phyloP scores from a whole-genome alignment of 1,140 invertebrate species.

The Liolophura sinensis region DNA sequence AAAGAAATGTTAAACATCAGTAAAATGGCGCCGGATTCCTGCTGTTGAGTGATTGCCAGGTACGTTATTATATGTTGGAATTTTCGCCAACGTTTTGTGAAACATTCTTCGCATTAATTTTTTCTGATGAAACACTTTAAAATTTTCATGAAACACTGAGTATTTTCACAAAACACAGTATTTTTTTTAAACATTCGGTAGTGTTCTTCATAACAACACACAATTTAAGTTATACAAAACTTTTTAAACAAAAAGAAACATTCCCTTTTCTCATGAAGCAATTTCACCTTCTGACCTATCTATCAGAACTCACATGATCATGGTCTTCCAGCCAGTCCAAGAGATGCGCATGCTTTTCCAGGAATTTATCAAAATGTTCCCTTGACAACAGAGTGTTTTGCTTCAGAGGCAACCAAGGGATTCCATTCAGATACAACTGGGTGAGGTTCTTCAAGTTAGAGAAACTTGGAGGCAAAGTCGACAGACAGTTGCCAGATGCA shows the following conservation, averaged over 20 bases:
- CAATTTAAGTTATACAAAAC: background rate
- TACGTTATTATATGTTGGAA: no score
- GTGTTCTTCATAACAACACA: no score
- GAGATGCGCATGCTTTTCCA: conserved; percentile 19
- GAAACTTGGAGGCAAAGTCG: conserved; percentile 35
- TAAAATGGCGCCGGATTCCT: no score
- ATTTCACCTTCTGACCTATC: background rate
- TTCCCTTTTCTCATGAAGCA: no score
- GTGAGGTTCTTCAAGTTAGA: conserved; percentile 34
- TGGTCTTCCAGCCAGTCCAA: conserved; percentile 28
- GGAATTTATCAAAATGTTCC: conserved; percentile 31
- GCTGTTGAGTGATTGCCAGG: no score
- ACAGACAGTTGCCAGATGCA: conserved; percentile 41
- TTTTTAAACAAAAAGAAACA: conserved; percentile 5
- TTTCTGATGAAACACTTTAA: background rate
- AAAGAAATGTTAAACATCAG: no score
- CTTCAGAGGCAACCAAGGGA: conserved; percentile 30
- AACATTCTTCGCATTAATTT: no score
- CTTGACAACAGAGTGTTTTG: conserved; percentile 34
- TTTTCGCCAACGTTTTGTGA: no score
- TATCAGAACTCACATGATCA: conserved; percentile 15
- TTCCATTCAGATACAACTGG: conserved; percentile 39
- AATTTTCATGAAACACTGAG: background rate
- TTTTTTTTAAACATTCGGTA: no score
- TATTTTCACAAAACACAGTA: no score